Evolutionary conservation across 2,797 vertebrate genomes (phyloP), one percentile per base, ranked within the genome.

Genomic region (Lepidocolaptes lacrymiger): DNA sequence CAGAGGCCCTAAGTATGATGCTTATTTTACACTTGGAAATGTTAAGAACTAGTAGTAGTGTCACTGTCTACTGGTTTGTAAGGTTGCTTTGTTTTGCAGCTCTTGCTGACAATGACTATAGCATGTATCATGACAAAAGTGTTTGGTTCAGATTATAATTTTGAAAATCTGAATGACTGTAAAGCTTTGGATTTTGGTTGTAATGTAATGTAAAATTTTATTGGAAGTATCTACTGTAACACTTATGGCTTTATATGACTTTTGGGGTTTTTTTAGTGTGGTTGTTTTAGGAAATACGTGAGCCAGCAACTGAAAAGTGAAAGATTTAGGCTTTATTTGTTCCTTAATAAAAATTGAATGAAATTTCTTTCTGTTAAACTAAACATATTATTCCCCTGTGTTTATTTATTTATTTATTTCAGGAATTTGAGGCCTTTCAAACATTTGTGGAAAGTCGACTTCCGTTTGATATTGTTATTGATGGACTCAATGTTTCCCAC

Each of bases 401-500:
- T 44, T 48, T 68, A 3, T 79, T 81, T 76, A 26, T 62, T 69
- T 86, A 15, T 46, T 67, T 85, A 54, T 97, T 96, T 93, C 92
- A 98, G 98, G 98, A 98, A 96, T 97, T 99, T 97, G 93, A 98
- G 94, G 95, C 69, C 69, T 99, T 99, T 97, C 98, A 98, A 95
- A 80, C 30, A 6, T 99, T 99, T 97, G 97, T 99, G 94, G 98
- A 98, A 95, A 96, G 58, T 76, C 97, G 64, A 74, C 98, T 98
- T 46, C 96, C 98, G 0, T 99, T 99, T 97, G 99, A 99, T 97
- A 97, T 99, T 93, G 98, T 99, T 48, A 96, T 99, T 16, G 99
- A 99, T 76, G 99, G 99, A 36, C 98, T 99, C 91, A 99, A 99
- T 83, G 98, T 99, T 78, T 98, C 98, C 83, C 98, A 98, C 85